phyloP scores from a whole-genome alignment of 1,140 invertebrate genomes.

The Platyscapa corneri region DNA sequence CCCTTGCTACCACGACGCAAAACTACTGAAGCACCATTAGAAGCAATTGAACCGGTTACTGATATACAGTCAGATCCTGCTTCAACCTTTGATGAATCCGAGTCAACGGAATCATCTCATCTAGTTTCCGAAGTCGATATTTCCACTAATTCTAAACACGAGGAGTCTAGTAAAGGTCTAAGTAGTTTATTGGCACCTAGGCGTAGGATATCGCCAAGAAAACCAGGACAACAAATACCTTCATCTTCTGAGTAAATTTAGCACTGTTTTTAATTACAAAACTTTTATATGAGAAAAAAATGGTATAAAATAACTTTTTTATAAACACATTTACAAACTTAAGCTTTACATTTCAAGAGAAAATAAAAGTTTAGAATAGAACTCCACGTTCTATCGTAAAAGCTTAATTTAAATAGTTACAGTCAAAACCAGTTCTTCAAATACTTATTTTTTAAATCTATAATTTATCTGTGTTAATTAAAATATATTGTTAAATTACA shows the following conservation, averaged over 20 bases:
- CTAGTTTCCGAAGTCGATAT: constrained; percentile 49
- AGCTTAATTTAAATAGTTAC: background rate
- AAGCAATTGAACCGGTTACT: constrained; percentile 56
- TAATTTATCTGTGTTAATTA: background rate
- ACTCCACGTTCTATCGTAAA: background rate
- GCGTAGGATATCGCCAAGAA: constrained; percentile 76
- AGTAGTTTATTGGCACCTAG: constrained; percentile 77
- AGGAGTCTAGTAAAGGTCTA: constrained; percentile 75
- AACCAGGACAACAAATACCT: constrained; percentile 72
- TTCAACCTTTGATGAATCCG: constrained; percentile 67
- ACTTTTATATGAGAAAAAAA: background rate
- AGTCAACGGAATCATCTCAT: constrained; percentile 69
- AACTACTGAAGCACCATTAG: constrained; percentile 64
- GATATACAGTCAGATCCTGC: constrained; percentile 52
- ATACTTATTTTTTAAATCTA: background rate
- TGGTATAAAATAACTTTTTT: background rate
- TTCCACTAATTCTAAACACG: constrained; percentile 74
- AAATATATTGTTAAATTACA: background rate
- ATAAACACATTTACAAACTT: background rate
- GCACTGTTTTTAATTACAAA: background rate
- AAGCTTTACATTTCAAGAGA: background rate
- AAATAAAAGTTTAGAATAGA: too few relatives aligned
- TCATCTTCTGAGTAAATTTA: background rate
- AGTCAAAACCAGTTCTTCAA: background rate
- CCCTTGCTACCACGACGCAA: constrained; percentile 69